These are phyloP conservation scores for Drosophila oshimai DNA, from an alignment of 1,140 invertebrate genomes.

Conservation along the genomic window DNA sequence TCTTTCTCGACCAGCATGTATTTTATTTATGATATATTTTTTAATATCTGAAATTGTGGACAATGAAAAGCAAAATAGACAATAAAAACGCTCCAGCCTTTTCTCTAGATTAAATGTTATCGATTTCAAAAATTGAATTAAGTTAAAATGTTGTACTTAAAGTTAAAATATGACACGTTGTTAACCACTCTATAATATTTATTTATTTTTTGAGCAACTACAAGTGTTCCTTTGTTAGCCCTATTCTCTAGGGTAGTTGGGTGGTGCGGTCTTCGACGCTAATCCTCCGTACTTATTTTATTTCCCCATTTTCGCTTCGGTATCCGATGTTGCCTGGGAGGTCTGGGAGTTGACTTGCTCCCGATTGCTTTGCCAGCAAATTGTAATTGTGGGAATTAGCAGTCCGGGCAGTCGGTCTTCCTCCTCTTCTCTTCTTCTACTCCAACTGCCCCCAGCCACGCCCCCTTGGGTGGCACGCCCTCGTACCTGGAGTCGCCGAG, in stretches of 20 bases:
- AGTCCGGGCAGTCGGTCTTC: constrained; percentile 39
- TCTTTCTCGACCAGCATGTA: too few relatives aligned
- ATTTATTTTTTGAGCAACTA: too few relatives aligned
- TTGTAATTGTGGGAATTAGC: constrained; percentile 80
- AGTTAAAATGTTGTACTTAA: too few relatives aligned
- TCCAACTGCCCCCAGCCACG: neutral
- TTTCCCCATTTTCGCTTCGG: neutral
- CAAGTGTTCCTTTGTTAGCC: too few relatives aligned
- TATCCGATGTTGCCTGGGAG: constrained; percentile 19
- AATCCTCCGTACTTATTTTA: neutral
- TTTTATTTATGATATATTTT: too few relatives aligned
- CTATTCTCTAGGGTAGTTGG: neutral
- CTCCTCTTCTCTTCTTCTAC: neutral
- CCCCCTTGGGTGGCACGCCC: constrained; percentile 25
- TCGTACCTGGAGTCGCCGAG: neutral
- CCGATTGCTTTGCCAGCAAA: constrained; percentile 77
- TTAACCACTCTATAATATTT: too few relatives aligned
- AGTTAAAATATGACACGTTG: too few relatives aligned
- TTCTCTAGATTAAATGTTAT: too few relatives aligned
- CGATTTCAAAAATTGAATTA: too few relatives aligned
- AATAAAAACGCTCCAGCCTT: too few relatives aligned
- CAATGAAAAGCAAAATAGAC: too few relatives aligned
- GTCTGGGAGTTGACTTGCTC: constrained; percentile 41
- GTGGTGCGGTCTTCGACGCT: neutral
- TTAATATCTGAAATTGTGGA: too few relatives aligned